A percentile compares a stretch with the other conserved stretches of the same genome.
Evolutionary conservation across 2,113 vertebrate species (phyloP).

Genomic region (Brienomyrus brachyistius): DNA sequence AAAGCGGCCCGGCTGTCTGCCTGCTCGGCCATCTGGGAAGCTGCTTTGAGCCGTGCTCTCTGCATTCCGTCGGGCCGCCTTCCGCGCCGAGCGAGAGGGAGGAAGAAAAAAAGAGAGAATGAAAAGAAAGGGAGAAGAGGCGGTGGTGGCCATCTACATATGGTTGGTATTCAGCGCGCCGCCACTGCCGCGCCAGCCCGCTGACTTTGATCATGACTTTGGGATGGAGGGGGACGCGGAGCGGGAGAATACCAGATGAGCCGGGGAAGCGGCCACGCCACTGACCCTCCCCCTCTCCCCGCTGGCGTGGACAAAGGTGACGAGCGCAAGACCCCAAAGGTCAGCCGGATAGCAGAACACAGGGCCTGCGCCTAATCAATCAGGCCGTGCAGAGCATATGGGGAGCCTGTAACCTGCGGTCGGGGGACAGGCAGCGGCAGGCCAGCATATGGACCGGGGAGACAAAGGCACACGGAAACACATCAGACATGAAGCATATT

Average conservation of each 20-base stretch:
- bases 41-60: constrained; percentile 24
- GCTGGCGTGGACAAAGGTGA: constrained; percentile 7
- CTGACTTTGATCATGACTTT: constrained; percentile 39
- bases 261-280: constrained; percentile 18
- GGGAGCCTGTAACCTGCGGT: not conserved
- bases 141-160: constrained; percentile 1
- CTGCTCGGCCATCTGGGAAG: constrained; percentile 41
- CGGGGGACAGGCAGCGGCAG: not conserved
- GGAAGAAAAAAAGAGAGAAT: constrained; percentile 9
- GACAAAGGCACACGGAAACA: not conserved
- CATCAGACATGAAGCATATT: not conserved
- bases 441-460: not conserved
- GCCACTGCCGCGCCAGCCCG: not conserved
- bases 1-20: constrained; percentile 40
- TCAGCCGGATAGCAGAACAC: constrained; percentile 16
- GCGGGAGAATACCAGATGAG: constrained; percentile 22
- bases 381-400: constrained; percentile 8
- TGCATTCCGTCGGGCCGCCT: constrained; percentile 23
- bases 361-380: constrained; percentile 22
- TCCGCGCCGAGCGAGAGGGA: not conserved
- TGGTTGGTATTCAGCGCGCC: constrained; percentile 25
- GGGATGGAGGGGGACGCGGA: not conserved
- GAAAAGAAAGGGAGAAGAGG: not conserved
- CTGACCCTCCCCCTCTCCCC: not conserved
- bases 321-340: constrained; percentile 17